These are phyloP conservation scores for Limnothrissa miodon DNA, from an alignment of 2,113 vertebrate genomes.

Conservation along the genomic window DNA sequence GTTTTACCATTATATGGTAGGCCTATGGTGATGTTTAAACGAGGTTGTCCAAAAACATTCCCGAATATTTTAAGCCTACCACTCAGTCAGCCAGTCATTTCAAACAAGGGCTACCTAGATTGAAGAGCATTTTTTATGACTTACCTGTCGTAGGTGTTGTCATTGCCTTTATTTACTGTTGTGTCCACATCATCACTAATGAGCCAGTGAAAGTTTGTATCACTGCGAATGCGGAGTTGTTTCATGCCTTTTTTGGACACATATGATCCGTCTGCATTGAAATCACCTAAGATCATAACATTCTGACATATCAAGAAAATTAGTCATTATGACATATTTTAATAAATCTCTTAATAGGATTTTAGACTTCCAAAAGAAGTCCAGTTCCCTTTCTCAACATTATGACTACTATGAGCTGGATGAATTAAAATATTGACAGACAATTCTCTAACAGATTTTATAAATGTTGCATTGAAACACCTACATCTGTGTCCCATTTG, in stretches of 20 bases:
- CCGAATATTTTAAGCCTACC: no score
- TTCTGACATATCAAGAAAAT: slow-evolving; percentile 54
- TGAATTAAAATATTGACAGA: no score
- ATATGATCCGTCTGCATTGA: slow-evolving; percentile 69
- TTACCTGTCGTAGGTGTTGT: slow-evolving; percentile 72
- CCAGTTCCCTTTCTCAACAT: no score
- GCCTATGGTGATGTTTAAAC: no score
- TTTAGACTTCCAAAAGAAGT: no score
- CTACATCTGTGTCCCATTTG: slow-evolving; percentile 70
- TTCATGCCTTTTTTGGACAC: slow-evolving; percentile 59
- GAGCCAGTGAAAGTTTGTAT: slow-evolving; percentile 64
- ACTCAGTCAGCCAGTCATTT: no score
- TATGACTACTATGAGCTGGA: no score
- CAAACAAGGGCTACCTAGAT: background rate
- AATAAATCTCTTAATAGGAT: no score
- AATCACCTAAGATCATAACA: slow-evolving; percentile 71
- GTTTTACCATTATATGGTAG: no score
- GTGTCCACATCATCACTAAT: slow-evolving; percentile 68
- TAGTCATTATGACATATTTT: no score
- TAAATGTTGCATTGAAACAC: slow-evolving; percentile 25
- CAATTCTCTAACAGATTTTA: background rate
- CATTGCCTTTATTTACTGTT: slow-evolving; percentile 58
- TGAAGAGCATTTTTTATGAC: background rate
- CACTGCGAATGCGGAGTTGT: slow-evolving; percentile 52
- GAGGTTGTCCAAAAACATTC: no score